Conservation (phyloP, 2,113 vertebrate genomes). For the Gadus macrocephalus region DNA sequence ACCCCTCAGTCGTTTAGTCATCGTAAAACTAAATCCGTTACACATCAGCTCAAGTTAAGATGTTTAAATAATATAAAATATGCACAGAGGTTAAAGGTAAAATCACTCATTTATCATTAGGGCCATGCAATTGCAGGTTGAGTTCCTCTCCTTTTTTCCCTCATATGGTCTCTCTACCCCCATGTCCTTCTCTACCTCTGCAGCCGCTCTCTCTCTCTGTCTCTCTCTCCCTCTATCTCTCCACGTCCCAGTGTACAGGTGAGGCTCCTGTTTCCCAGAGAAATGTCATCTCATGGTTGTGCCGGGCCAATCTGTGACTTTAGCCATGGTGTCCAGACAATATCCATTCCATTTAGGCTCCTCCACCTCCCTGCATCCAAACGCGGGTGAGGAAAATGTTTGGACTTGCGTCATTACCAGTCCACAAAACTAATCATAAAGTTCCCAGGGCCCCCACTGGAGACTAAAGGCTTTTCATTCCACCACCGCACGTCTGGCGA, state of each 20-base stretch:
- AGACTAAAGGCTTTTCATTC: conserved; percentile 10
- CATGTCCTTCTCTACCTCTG: conserved; percentile 11
- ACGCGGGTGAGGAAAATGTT: conserved; percentile 44
- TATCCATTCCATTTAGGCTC: conserved; percentile 65
- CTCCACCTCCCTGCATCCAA: conserved; percentile 50
- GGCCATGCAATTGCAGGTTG: no score
- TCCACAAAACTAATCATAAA: conserved; percentile 19
- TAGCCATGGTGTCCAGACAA: conserved; percentile 60
- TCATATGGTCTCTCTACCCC: conserved; percentile 1
- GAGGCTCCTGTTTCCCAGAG: conserved; percentile 78
- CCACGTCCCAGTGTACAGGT: conserved; percentile 69
- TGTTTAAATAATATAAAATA: no score
- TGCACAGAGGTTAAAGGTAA: no score
- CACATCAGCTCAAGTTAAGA: no score
- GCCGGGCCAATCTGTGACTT: conserved; percentile 67
- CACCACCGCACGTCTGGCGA: background rate
- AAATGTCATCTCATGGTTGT: conserved; percentile 67
- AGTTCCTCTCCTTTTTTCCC: no score
- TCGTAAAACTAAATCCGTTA: no score
- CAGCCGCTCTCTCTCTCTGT: conserved; percentile 14
- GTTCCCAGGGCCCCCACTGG: conserved; percentile 32
- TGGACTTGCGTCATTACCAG: conserved; percentile 32
- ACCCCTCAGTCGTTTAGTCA: no score
- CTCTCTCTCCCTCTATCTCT: conserved; percentile 26
- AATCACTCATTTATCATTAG: no score